phyloP scores from a whole-genome alignment of 2,888 invertebrate genomes.

The Polietes domitor region DNA sequence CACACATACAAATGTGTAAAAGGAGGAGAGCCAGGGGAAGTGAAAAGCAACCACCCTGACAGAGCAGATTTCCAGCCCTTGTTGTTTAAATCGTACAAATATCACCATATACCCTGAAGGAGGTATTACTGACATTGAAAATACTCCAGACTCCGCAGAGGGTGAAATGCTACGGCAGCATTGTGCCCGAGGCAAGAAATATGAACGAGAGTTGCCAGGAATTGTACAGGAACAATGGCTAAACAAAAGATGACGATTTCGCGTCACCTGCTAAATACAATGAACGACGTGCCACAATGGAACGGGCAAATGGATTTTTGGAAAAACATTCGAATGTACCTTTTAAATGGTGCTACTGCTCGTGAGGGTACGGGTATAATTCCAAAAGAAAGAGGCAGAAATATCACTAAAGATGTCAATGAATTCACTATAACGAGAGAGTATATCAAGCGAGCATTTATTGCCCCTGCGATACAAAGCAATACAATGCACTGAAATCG shows the following conservation, averaged over 20 bases:
- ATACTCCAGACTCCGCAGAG: not conserved
- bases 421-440: not conserved
- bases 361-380: not conserved
- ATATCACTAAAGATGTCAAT: slow-evolving; percentile 4
- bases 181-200: slow-evolving; percentile 18
- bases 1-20: not conserved
- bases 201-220: slow-evolving; percentile 56
- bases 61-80: not conserved
- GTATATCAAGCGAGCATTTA: not conserved
- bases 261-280: slow-evolving; percentile 81
- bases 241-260: slow-evolving; percentile 80
- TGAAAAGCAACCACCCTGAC: slow-evolving; percentile 50
- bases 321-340: slow-evolving; percentile 8
- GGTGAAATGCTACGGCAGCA: not conserved
- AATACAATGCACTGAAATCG: too few species aligned
- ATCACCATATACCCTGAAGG: not conserved
- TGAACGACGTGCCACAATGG: slow-evolving; percentile 64
- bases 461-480: too few species aligned
- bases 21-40: slow-evolving; percentile 1
- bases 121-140: slow-evolving; percentile 4
- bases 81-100: slow-evolving; percentile 1
- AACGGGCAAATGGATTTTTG: slow-evolving; percentile 7
- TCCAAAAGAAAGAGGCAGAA: not conserved
- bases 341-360: not conserved
- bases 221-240: slow-evolving; percentile 45